These are phyloP conservation scores for Macrostomum cliftonense DNA, from an alignment of 2,888 invertebrate species.

Conservation along the genomic window DNA sequence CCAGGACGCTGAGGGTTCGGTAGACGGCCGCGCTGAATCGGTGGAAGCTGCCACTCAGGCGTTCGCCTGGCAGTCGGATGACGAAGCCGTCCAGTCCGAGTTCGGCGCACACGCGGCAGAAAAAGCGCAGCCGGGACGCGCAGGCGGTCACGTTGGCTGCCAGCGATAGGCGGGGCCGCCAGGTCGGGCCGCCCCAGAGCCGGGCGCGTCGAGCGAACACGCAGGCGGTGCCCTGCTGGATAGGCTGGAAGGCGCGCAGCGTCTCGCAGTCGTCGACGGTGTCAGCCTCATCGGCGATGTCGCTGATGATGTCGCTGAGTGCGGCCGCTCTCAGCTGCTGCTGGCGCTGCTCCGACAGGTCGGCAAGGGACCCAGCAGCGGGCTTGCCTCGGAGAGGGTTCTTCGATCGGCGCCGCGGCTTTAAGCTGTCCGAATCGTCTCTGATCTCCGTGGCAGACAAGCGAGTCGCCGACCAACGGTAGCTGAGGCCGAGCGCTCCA, in stretches of 20 bases:
- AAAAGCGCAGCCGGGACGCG: not conserved
- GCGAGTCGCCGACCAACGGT: no score
- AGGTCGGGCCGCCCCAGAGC: constrained; percentile 21
- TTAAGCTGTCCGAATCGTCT: no score
- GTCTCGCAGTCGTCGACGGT: constrained; percentile 14
- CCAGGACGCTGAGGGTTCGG: constrained; percentile 17
- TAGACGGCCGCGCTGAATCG: constrained; percentile 19
- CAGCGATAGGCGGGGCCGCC: constrained; percentile 11
- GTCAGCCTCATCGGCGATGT: constrained; percentile 18
- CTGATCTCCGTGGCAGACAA: no score
- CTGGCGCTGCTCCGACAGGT: constrained; percentile 13
- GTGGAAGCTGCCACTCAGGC: constrained; percentile 18
- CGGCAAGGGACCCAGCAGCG: constrained; percentile 10
- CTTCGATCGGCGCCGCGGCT: no score
- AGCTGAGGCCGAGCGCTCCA: no score
- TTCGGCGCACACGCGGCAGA: constrained; percentile 17
- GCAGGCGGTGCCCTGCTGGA: constrained; percentile 22
- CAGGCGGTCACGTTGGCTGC: constrained; percentile 2
- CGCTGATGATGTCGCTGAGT: constrained; percentile 9
- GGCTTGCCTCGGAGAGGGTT: constrained; percentile 18
- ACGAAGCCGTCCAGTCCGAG: constrained; percentile 23
- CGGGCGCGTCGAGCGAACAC: constrained; percentile 22
- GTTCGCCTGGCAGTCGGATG: constrained; percentile 18
- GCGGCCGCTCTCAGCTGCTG: not conserved
- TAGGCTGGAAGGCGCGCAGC: constrained; percentile 17